Evolutionary conservation across 2,797 vertebrate genomes (phyloP).

Genomic region (Tragelaphus eurycerus): DNA sequence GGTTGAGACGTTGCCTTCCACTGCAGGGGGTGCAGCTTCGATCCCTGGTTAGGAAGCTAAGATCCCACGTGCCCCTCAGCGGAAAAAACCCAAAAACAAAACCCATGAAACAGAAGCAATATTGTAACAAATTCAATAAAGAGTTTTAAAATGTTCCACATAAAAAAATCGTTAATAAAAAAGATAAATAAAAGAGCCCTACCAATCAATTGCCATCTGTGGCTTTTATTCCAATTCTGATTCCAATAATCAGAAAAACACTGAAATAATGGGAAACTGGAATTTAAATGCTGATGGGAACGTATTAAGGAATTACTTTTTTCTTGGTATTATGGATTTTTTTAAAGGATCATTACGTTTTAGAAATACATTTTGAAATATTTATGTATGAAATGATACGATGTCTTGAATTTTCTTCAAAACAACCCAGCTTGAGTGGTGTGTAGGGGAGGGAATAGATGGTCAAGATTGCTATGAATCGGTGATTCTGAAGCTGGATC

Average conservation of each 20-base stretch:
- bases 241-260: not conserved
- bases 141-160: not conserved
- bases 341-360: not conserved
- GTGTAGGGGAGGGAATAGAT: too few species aligned
- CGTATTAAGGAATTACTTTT: not conserved
- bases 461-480: not conserved
- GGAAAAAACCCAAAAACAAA: not conserved
- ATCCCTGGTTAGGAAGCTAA: not conserved
- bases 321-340: not conserved
- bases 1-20: not conserved
- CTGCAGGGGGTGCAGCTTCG: not conserved
- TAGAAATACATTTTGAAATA: not conserved
- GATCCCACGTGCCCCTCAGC: not conserved
- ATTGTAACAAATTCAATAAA: not conserved
- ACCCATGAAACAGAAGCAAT: not conserved
- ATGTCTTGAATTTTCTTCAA: not conserved
- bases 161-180: not conserved
- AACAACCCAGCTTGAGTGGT: not conserved
- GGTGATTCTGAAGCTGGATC: not conserved
- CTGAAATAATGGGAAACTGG: not conserved
- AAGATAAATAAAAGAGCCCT: not conserved
- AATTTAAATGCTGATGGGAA: not conserved
- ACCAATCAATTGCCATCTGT: not conserved
- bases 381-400: not conserved
- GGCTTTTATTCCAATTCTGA: not conserved